Conservation (phyloP, 2,797 vertebrate species). For the Poliocrania exsul region DNA sequence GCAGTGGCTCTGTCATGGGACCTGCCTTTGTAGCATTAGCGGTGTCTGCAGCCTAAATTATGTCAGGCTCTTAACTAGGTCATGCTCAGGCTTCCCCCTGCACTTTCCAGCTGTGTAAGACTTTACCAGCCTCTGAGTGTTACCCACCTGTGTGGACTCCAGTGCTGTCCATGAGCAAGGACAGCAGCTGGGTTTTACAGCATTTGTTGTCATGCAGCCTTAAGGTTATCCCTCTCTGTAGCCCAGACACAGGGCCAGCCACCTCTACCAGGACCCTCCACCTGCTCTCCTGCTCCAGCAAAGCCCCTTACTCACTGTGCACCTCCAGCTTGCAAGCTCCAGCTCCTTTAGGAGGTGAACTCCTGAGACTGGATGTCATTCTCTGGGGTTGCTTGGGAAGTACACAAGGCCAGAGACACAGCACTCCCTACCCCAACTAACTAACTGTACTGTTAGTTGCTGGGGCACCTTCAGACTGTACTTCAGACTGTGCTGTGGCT, state of each 20-base stretch:
- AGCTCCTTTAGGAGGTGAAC: not conserved
- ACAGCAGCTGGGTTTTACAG: not conserved
- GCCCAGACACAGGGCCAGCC: not conserved
- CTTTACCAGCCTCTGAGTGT: not conserved
- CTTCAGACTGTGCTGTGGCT: not conserved
- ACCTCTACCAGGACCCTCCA: not conserved
- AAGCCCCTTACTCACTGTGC: not conserved
- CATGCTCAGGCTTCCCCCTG: not conserved
- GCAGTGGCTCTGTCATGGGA: not conserved
- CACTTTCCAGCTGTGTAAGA: not conserved
- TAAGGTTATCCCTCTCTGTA: fast-evolving
- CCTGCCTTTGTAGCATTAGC: not conserved
- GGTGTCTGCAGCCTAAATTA: fast-evolving
- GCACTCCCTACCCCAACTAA: not conserved
- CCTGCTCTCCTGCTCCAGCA: not conserved
- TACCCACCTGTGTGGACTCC: not conserved
- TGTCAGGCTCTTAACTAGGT: not conserved
- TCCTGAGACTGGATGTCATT: not conserved
- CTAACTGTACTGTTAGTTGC: too few species aligned
- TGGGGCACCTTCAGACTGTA: not conserved
- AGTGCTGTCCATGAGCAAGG: not conserved
- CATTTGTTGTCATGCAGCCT: fast-evolving
- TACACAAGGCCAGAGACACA: not conserved
- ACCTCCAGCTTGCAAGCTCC: not conserved
- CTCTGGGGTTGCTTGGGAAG: fast-evolving